phyloP scores from a whole-genome alignment of 2,888 invertebrate species.

The Volucella bombylans region DNA sequence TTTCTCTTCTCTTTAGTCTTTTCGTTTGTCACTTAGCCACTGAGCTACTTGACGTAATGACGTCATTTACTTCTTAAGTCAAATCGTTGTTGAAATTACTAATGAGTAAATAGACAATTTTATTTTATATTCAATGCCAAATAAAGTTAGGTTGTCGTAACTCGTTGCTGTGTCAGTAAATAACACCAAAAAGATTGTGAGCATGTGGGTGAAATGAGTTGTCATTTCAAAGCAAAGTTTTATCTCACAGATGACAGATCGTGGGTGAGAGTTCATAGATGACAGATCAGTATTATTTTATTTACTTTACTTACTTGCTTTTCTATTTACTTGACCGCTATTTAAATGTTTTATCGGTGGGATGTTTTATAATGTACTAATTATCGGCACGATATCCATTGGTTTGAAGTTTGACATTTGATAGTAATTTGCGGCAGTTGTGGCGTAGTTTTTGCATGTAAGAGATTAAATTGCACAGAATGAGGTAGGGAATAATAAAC shows the following conservation, averaged over 20 bases:
- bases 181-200: constrained; percentile 30
- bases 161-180: constrained; percentile 10
- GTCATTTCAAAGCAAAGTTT: constrained; percentile 39
- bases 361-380: no score
- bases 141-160: constrained; percentile 10
- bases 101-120: constrained; percentile 27
- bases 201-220: constrained; percentile 27
- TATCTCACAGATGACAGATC: not conserved
- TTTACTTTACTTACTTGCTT: no score
- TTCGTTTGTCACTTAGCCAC: not conserved
- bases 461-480: no score
- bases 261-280: no score
- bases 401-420: no score
- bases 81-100: constrained; percentile 23
- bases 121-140: constrained; percentile 51
- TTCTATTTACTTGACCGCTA: no score
- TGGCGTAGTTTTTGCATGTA: no score
- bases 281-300: no score
- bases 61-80: constrained; percentile 27
- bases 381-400: no score
- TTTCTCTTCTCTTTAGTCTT: constrained; percentile 10
- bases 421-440: no score
- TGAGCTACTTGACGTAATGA: constrained; percentile 30
- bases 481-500: no score
- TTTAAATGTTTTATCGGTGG: no score